Percentiles rank a stretch among this genome's conserved stretches.
phyloP scores from a whole-genome alignment of 2,797 vertebrate species.

The Pseudochirops cupreus region DNA sequence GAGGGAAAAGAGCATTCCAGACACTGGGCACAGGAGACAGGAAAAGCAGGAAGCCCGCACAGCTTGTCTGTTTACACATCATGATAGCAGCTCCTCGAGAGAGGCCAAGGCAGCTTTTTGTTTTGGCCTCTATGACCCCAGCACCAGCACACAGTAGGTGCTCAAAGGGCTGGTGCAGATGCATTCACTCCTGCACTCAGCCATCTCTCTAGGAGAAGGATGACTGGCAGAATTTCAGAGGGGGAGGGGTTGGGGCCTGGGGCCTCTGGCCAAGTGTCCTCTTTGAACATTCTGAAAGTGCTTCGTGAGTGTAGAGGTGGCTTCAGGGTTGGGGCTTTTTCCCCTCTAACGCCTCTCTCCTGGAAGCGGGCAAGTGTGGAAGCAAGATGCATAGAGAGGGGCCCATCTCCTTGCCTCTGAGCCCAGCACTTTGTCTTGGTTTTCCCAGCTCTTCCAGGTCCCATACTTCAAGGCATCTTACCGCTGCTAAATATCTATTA shows the following conservation, averaged over 20 bases:
- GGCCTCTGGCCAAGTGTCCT: not conserved
- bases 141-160: not conserved
- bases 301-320: not conserved
- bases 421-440: slow-evolving; percentile 63
- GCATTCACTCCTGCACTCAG: not conserved
- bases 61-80: not conserved
- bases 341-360: slow-evolving; percentile 6
- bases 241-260: too few relatives aligned
- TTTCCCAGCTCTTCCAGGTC: slow-evolving; percentile 88
- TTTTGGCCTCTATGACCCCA: not conserved
- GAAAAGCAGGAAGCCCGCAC: not conserved
- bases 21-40: too few relatives aligned
- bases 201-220: not conserved
- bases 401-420: too few relatives aligned
- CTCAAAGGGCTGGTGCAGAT: not conserved
- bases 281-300: not conserved
- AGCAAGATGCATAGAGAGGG: not conserved
- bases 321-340: not conserved
- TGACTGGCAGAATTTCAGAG: not conserved
- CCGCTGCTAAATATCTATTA: slow-evolving; percentile 91
- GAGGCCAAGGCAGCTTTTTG: not conserved
- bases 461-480: slow-evolving; percentile 91
- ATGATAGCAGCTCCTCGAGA: not conserved
- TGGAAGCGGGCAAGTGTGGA: not conserved
- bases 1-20: too few relatives aligned